These are phyloP conservation scores for Turnix velox DNA, from an alignment of 2,113 vertebrate species.

Conservation along the genomic window DNA sequence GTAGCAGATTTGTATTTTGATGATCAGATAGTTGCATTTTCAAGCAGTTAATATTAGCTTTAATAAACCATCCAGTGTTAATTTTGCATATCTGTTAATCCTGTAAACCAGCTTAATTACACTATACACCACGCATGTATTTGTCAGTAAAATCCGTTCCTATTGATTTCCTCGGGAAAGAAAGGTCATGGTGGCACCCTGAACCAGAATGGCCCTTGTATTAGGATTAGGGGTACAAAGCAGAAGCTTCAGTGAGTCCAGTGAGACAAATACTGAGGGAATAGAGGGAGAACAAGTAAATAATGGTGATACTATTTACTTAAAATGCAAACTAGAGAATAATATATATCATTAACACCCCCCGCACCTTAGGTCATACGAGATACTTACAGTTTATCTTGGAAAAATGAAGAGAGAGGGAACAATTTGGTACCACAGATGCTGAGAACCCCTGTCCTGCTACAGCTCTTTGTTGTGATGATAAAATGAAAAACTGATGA, in stretches of 20 bases:
- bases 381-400: neutral
- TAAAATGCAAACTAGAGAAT: neutral
- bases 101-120: neutral
- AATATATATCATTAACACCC: neutral
- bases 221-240: neutral
- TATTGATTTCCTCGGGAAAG: neutral
- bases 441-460: neutral
- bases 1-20: constrained; percentile 36
- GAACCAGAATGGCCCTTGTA: neutral
- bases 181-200: neutral
- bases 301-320: neutral
- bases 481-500: neutral
- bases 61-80: neutral
- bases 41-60: neutral
- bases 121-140: neutral
- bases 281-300: neutral
- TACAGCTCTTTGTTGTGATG: neutral
- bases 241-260: neutral
- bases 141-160: neutral
- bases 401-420: neutral
- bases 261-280: neutral
- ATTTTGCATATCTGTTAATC: neutral
- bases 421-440: neutral
- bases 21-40: neutral
- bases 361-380: neutral